Evolutionary conservation across 1,140 invertebrate species (phyloP), one percentile per base, ranked within the genome.

Genomic region (Megathymus violae): DNA sequence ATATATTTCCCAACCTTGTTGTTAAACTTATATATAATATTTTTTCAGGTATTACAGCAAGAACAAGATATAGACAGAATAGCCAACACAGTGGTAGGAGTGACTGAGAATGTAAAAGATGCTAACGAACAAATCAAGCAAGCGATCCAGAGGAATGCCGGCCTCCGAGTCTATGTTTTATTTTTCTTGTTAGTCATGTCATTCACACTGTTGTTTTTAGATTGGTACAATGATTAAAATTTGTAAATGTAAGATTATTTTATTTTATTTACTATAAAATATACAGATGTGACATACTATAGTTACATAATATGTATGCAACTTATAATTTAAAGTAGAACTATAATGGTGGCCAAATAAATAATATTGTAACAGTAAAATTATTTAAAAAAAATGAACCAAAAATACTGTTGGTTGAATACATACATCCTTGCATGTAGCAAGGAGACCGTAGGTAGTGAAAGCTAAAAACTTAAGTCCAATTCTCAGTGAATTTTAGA

Each of bases 141-240:
- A 92, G 98, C 98, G 0, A 99, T 99, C 74, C 97, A 98, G 90
- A 95, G 98, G 54, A 99, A 98, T 92, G 98, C 98, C 4, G 97
- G 97, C 0, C 94, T 99, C 15, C 92, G 98, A 76, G 97, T 98
- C 0, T 99, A 97, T 93, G 95, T 99, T 64, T 91, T 99, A 27
- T 99, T 99, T 85, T 99, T 99, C 82, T 92, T 99, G 31, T 91
- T 99, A 61, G 97, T 99, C 27, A 96, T 99, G 94, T 98, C 98
- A 22, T 98, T 99, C 85, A 96, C 97, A 1, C 91, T 99, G 38
- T 91, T 99, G 11, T 99, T 99, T 89, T 93, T 99, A 34, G 98
- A 99, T 92, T 99, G 98, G 98, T 99, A 99, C 84, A 99, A 99
- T 93, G 96, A 97, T 79, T 98, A 94, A 95, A 85, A 13, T 47